Conservation (phyloP, 2,888 invertebrate species). For the Callosobruchus maculatus region DNA sequence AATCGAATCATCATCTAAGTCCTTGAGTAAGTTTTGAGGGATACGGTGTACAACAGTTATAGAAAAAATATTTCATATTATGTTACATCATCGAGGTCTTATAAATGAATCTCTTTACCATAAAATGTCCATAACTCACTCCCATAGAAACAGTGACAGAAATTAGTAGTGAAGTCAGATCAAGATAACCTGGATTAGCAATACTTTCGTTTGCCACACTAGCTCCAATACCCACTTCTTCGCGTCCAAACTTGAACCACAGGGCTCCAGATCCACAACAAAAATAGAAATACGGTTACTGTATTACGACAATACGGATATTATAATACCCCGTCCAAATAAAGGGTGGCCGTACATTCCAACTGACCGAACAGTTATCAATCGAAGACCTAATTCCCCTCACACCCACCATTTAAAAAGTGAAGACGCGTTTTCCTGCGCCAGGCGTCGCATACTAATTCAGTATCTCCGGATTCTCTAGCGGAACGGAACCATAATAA, state of each 20-base stretch:
- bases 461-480: constrained; percentile 30
- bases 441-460: constrained; percentile 20
- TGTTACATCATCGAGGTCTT: too few relatives aligned
- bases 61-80: too few relatives aligned
- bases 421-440: constrained; percentile 12
- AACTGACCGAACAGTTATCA: neutral
- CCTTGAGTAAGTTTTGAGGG: too few relatives aligned
- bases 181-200: neutral
- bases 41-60: too few relatives aligned
- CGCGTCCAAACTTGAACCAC: neutral
- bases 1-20: too few relatives aligned
- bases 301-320: neutral
- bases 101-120: too few relatives aligned
- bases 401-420: constrained; percentile 15
- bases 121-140: too few relatives aligned
- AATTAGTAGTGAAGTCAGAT: neutral
- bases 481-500: constrained; percentile 36
- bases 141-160: too few relatives aligned
- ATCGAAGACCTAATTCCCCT: neutral
- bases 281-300: neutral
- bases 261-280: neutral
- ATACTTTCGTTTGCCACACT: neutral
- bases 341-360: neutral
- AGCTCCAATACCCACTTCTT: neutral
- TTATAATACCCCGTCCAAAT: neutral